These are phyloP conservation scores for Sitta europaea DNA, from an alignment of 2,113 vertebrate species.

Conservation along the genomic window DNA sequence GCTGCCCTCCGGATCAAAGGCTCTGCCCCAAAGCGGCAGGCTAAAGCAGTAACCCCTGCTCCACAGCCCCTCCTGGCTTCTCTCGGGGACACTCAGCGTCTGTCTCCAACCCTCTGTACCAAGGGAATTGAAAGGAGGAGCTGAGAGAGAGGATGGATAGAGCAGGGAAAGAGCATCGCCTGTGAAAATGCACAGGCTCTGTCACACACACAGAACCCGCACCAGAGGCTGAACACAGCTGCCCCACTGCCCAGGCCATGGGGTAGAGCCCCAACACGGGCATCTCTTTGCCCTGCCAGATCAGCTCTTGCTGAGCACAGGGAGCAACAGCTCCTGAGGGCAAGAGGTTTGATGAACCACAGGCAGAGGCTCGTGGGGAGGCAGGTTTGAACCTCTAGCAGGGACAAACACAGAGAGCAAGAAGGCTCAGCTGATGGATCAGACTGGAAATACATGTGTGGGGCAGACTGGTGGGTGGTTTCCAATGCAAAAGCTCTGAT, in stretches of 20 bases:
- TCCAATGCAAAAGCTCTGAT: neutral
- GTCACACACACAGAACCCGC: neutral
- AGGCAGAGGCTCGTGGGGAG: accelerated
- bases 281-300: neutral
- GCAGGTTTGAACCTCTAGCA: neutral
- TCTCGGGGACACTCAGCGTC: neutral
- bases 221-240: neutral
- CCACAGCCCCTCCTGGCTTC: accelerated
- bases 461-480: neutral
- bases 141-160: neutral
- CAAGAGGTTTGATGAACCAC: neutral
- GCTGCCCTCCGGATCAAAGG: neutral
- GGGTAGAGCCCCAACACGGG: accelerated
- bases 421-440: neutral
- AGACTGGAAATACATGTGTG: neutral
- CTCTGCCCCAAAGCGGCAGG: neutral
- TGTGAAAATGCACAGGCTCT: neutral
- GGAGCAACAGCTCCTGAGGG: neutral
- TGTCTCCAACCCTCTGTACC: neutral
- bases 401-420: neutral
- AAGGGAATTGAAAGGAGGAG: neutral
- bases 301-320: neutral
- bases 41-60: neutral
- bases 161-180: neutral
- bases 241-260: accelerated